phyloP scores from a whole-genome alignment of 1,140 invertebrate species.

The Camponotus floridanus region DNA sequence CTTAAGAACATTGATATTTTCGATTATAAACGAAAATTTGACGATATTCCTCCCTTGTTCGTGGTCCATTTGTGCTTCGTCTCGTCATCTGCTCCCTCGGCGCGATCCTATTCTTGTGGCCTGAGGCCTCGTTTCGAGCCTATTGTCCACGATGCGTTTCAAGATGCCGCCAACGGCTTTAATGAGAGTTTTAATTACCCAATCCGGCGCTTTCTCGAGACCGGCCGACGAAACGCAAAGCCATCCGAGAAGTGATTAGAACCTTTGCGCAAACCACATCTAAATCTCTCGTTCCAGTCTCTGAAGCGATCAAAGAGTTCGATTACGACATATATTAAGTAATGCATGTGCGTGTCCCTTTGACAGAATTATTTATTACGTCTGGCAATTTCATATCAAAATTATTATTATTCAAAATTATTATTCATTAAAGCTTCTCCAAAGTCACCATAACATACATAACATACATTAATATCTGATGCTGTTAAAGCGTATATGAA shows the following conservation, averaged over 20 bases:
- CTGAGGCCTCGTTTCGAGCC: constrained; percentile 66
- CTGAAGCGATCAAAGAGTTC: constrained; percentile 2
- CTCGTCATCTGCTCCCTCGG: constrained; percentile 43
- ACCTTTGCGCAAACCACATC: constrained; percentile 56
- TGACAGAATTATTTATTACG: constrained; percentile 21
- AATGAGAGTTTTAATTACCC: constrained; percentile 82
- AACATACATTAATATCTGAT: background rate
- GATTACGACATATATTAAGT: constrained; percentile 1
- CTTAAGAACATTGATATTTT: constrained; percentile 62
- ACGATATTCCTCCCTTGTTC: constrained; percentile 75
- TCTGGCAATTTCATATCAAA: background rate
- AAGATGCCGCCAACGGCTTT: constrained; percentile 76
- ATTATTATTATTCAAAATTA: background rate
- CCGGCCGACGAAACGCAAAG: constrained; percentile 15
- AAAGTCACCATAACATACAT: background rate
- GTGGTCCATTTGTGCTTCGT: constrained; percentile 65
- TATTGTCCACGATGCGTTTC: constrained; percentile 77
- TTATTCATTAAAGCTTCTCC: background rate
- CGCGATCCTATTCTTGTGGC: constrained; percentile 43
- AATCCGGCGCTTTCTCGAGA: constrained; percentile 65
- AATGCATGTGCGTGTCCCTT: background rate
- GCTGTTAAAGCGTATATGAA: background rate
- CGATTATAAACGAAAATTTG: constrained; percentile 75
- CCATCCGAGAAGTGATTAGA: constrained; percentile 29
- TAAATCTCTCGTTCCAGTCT: constrained; percentile 50